Evolutionary conservation across 2,113 vertebrate genomes (phyloP).

Genomic region (Siphamia tubifer): DNA sequence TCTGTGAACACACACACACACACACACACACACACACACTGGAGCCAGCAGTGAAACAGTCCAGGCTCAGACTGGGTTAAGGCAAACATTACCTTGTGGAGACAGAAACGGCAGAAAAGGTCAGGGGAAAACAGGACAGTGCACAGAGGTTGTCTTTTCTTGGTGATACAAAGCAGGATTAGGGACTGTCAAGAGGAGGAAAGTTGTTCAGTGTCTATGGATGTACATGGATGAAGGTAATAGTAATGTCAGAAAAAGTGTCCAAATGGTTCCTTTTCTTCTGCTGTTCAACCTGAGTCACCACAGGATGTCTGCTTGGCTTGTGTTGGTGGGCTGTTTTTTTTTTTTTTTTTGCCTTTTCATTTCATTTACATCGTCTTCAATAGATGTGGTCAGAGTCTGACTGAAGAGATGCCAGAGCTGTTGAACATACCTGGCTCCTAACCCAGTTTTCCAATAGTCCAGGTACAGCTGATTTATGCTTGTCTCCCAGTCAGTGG

Average conservation of each 20-base stretch:
- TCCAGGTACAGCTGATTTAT: slow-evolving; percentile 26
- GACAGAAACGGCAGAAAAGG: slow-evolving; percentile 27
- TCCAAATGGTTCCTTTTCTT: not conserved
- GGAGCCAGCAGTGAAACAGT: slow-evolving; percentile 42
- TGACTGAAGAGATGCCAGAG: slow-evolving; percentile 48
- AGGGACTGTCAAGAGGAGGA: not conserved
- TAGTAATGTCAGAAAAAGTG: not conserved
- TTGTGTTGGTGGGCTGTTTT: slow-evolving; percentile 41
- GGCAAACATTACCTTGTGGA: slow-evolving; percentile 62
- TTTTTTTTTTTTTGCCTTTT: slow-evolving; percentile 39
- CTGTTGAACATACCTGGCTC: slow-evolving; percentile 58
- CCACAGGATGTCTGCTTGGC: slow-evolving; percentile 6
- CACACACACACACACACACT: not conserved
- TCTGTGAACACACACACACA: not conserved
- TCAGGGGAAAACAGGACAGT: slow-evolving; percentile 3
- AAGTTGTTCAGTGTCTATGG: not conserved
- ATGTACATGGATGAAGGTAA: not conserved
- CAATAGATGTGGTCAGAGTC: slow-evolving; percentile 12
- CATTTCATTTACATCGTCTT: slow-evolving; percentile 16
- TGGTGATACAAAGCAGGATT: slow-evolving; percentile 45
- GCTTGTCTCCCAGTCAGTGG: not conserved
- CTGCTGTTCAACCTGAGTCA: not conserved
- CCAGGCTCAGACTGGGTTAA: slow-evolving; percentile 50
- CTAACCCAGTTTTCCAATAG: slow-evolving; percentile 39
- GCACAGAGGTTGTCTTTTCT: slow-evolving; percentile 15